Evolutionary conservation across 2,113 vertebrate species (phyloP), one percentile per base, ranked within the genome.

Genomic region (Alligator sinensis): DNA sequence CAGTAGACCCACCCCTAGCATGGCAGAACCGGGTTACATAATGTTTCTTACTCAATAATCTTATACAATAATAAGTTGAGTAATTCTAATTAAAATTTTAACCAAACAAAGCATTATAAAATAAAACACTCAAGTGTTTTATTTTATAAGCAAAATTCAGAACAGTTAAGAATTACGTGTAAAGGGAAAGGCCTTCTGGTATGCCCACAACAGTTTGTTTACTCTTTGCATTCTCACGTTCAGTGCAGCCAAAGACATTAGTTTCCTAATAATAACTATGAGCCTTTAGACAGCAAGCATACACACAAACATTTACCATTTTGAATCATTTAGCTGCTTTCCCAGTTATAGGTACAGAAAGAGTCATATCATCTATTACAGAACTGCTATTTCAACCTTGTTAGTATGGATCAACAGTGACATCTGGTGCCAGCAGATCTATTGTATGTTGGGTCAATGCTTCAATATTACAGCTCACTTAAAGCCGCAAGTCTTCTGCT

Each of bases 381-480:
- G 54, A 57, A 4, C 22, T 61, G 64, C 61, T 81, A 30, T 6
- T 34, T 59, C 55, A 28, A 22, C 8, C 9, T 27, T 28, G 38
- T 4, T 4, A 75, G 72, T 24, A 47, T 79, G 82, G 97, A 72
- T 90, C 97, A 96, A 98, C 96, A 98, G 97, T 97, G 98, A 97
- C 98, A 97, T 95, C 98, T 98, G 97, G 94, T 97, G 98, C 96
- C 94, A 94, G 89, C 22, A 59, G 76, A 81, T 58, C 89, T 79
- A 62, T 80, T 94, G 91, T 91, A 63, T 84, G 92, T 66, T 19
- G 63, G 72, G 54, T 64, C 80, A 75, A 80, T 77, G 80, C 57
- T 82, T 77, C 55, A n/a, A 9, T 75, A 55, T 9, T 1, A 55
- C 79, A 24, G 27, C 4, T 77, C 72, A 24, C 85, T 75, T 85